A percentile compares a stretch with the other conserved stretches of the same genome.
These are phyloP conservation scores for Proterorhinus semilunaris DNA, from an alignment of 2,113 vertebrate species.

Conservation along the genomic window DNA sequence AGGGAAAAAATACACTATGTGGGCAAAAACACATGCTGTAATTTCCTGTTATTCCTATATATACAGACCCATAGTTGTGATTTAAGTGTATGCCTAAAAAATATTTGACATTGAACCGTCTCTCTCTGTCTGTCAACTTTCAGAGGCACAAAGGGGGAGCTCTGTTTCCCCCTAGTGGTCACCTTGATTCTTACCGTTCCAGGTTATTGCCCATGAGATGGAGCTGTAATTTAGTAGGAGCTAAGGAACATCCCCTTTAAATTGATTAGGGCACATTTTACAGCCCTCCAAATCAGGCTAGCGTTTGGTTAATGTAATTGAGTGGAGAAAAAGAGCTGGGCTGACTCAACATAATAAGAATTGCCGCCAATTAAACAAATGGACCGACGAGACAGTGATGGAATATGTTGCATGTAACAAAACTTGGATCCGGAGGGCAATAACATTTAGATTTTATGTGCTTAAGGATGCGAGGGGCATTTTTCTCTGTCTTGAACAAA, in stretches of 20 bases:
- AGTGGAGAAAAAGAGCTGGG: constrained; percentile 33
- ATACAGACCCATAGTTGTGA: neutral
- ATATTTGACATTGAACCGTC: neutral
- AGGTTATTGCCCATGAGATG: neutral
- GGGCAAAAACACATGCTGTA: too few species aligned
- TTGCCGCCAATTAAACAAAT: constrained; percentile 69
- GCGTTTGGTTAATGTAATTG: constrained; percentile 66
- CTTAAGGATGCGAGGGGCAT: constrained; percentile 35
- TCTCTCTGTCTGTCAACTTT: neutral
- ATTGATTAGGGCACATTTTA: constrained; percentile 57
- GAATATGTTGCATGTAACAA: constrained; percentile 32
- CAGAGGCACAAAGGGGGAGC: neutral
- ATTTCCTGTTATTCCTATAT: too few species aligned
- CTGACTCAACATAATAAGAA: constrained; percentile 59
- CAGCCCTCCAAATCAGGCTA: constrained; percentile 46
- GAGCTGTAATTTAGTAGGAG: constrained; percentile 29
- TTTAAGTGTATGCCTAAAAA: neutral
- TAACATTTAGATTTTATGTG: constrained; percentile 37
- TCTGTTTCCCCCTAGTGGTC: constrained; percentile 53
- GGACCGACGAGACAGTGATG: constrained; percentile 41
- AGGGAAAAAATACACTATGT: too few species aligned
- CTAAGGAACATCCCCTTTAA: constrained; percentile 29
- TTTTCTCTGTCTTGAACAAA: constrained; percentile 13
- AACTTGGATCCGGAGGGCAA: constrained; percentile 19
- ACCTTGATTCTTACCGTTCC: constrained; percentile 11